These are phyloP conservation scores for Toxotes jaculatrix DNA, from an alignment of 2,113 vertebrate species.

Conservation along the genomic window DNA sequence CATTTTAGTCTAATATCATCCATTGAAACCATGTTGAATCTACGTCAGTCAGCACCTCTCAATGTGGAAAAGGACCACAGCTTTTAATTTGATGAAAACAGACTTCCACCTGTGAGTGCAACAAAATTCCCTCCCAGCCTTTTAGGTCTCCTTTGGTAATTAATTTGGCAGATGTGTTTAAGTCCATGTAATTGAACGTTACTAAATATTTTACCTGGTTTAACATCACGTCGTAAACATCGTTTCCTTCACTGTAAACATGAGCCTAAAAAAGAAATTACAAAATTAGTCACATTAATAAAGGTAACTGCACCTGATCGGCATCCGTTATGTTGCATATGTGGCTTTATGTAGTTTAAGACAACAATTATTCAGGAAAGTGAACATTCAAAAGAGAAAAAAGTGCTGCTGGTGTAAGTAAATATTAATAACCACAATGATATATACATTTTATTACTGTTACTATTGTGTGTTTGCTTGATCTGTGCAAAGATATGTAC, in stretches of 20 bases:
- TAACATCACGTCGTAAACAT: slow-evolving; percentile 90
- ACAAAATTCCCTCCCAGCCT: not conserved
- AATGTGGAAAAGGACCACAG: not conserved
- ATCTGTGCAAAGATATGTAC: too few relatives aligned
- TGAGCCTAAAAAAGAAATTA: slow-evolving; percentile 83
- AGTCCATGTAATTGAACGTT: not conserved
- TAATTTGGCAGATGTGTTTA: not conserved
- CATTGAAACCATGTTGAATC: too few relatives aligned
- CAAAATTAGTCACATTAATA: not conserved
- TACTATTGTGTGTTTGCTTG: too few relatives aligned
- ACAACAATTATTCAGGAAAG: not conserved
- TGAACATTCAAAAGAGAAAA: not conserved
- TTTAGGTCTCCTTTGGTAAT: not conserved
- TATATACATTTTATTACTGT: too few relatives aligned
- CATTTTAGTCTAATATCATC: too few relatives aligned
- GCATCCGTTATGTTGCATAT: not conserved
- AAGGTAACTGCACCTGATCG: not conserved
- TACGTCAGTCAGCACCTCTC: not conserved
- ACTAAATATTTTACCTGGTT: slow-evolving; percentile 87
- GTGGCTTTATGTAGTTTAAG: not conserved
- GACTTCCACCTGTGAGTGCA: too few relatives aligned
- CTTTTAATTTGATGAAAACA: too few relatives aligned
- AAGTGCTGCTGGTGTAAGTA: too few relatives aligned
- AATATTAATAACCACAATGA: too few relatives aligned
- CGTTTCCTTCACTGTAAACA: slow-evolving; percentile 87